phyloP scores from a whole-genome alignment of 1,140 invertebrate species.

The Latrodectus geometricus region DNA sequence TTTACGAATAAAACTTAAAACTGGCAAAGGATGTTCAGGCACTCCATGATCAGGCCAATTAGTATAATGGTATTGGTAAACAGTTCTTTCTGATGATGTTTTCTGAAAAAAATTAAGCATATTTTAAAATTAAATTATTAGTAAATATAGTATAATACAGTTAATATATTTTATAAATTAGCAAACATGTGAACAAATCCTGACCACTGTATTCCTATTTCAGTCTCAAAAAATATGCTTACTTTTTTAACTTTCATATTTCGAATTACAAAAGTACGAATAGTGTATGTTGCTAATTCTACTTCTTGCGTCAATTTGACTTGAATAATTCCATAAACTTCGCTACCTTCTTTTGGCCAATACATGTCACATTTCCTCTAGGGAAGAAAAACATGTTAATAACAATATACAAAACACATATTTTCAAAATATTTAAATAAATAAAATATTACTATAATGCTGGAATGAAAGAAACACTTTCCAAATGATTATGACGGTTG shows the following conservation, averaged over 20 bases:
- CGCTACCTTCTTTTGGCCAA: constrained; percentile 93
- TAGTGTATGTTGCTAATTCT: constrained; percentile 92
- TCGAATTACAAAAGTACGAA: constrained; percentile 84
- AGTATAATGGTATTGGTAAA: constrained; percentile 98
- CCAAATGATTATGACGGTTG: no score
- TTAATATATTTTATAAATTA: background rate
- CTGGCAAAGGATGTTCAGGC: constrained; percentile 93
- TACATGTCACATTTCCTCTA: constrained; percentile 98
- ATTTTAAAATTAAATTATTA: background rate
- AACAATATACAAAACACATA: background rate
- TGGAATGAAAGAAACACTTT: no score
- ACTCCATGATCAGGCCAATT: constrained; percentile 97
- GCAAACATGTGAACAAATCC: background rate
- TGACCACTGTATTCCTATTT: background rate
- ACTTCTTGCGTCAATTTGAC: constrained; percentile 91
- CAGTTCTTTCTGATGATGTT: constrained; percentile 80
- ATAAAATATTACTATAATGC: background rate
- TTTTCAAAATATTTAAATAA: background rate
- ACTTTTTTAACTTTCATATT: constrained; percentile 80
- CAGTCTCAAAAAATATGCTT: constrained; percentile 22
- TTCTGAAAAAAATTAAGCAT: constrained; percentile 71
- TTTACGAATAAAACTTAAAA: constrained; percentile 93
- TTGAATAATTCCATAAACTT: constrained; percentile 91
- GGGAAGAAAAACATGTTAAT: constrained; percentile 49
- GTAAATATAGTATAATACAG: background rate